Percentiles rank a stretch among this genome's conserved stretches.
These are phyloP conservation scores for Apus apus DNA, from an alignment of 2,113 vertebrate genomes.

Conservation along the genomic window DNA sequence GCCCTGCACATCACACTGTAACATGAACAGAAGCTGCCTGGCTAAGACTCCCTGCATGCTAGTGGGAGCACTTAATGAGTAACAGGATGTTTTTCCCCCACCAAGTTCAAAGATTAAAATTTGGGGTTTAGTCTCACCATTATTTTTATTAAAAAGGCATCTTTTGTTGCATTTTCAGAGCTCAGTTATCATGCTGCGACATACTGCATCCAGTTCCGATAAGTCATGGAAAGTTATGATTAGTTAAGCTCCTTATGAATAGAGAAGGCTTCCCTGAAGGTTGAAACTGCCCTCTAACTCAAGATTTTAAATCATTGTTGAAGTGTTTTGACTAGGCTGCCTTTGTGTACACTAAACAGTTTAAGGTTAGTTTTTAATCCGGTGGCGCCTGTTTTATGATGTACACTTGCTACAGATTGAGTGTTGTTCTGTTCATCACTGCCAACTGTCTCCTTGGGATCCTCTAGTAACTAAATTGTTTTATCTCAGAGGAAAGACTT, in stretches of 20 bases:
- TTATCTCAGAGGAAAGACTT: conserved; percentile 52
- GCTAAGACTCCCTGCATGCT: conserved; percentile 31
- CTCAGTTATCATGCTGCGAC: conserved; percentile 55
- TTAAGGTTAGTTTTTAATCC: conserved; percentile 63
- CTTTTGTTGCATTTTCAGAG: conserved; percentile 71
- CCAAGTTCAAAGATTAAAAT: conserved; percentile 72
- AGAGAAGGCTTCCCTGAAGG: conserved; percentile 45
- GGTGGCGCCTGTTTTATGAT: conserved; percentile 21
- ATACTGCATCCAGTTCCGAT: conserved; percentile 67
- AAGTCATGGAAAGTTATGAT: conserved; percentile 63
- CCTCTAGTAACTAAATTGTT: conserved; percentile 39
- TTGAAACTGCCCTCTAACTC: conserved; percentile 40
- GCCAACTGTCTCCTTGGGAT: conserved; percentile 47
- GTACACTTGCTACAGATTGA: conserved; percentile 33
- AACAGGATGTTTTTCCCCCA: conserved; percentile 55
- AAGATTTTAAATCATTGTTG: conserved; percentile 57
- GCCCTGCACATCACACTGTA: conserved; percentile 41
- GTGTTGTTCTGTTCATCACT: conserved; percentile 39
- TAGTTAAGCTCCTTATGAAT: conserved; percentile 65
- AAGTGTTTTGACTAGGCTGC: conserved; percentile 56
- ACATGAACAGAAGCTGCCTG: conserved; percentile 42
- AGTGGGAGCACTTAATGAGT: conserved; percentile 70
- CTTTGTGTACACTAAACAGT: conserved; percentile 59
- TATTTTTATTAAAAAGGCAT: conserved; percentile 59
- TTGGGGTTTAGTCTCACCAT: conserved; percentile 68